Evolutionary conservation across 2,888 invertebrate species (phyloP).

Genomic region (Clitarchus hookeri): DNA sequence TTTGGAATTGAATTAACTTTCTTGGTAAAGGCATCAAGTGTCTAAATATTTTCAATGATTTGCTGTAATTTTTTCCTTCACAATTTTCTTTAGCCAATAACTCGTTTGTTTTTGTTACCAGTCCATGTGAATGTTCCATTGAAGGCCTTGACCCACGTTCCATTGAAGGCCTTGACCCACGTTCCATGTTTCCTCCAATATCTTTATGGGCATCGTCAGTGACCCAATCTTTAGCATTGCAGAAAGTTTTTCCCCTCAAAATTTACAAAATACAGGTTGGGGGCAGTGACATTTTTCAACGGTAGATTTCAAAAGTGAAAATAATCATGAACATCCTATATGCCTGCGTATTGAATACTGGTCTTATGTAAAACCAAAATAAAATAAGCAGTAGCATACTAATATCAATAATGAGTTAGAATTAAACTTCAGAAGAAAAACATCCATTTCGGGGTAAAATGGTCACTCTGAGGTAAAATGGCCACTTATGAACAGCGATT

Average conservation of each 20-base stretch:
- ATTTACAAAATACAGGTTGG: no score
- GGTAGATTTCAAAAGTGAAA: no score
- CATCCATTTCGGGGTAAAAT: neutral
- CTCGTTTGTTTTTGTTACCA: neutral
- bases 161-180: neutral
- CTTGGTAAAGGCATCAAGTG: slow-evolving; percentile 21
- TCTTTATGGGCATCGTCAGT: neutral
- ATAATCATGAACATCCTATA: no score
- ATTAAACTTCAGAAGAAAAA: neutral
- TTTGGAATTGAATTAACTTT: neutral
- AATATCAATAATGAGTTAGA: neutral
- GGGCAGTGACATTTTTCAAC: no score
- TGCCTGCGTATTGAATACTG: no score
- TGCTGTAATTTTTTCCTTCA: neutral
- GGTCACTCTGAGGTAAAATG: neutral
- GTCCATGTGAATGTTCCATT: neutral
- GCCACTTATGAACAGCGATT: slow-evolving; percentile 2
- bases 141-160: no score
- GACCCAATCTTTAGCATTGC: no score
- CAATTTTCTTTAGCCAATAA: neutral
- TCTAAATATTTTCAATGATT: slow-evolving; percentile 5
- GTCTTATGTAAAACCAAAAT: no score
- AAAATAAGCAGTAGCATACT: no score
- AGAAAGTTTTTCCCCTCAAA: no score
- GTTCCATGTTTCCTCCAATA: neutral